These are phyloP conservation scores for Limnephilus rhombicus DNA, from an alignment of 2,888 invertebrate species.

Conservation along the genomic window DNA sequence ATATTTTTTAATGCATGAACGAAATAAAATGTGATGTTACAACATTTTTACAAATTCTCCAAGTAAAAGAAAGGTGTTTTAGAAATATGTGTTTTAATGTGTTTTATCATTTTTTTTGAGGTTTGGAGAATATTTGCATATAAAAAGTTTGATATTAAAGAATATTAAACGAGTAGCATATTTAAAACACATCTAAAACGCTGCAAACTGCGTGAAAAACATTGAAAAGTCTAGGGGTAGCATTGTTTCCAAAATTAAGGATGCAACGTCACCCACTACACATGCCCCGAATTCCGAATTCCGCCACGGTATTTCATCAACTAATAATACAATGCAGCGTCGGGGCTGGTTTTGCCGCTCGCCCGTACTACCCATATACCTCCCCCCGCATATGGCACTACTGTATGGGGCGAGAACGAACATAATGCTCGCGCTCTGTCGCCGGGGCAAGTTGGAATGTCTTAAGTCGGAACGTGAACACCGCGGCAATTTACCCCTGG, in stretches of 20 bases:
- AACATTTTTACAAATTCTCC: no score
- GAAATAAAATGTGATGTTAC: no score
- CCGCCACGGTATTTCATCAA: conserved; percentile 23
- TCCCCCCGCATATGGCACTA: background rate
- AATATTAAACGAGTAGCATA: no score
- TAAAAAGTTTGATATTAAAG: no score
- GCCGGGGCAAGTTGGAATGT: conserved; percentile 27
- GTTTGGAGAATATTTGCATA: no score
- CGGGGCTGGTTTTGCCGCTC: background rate
- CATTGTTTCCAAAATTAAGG: background rate
- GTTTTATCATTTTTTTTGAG: no score
- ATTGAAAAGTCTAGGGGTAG: background rate
- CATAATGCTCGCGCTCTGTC: background rate
- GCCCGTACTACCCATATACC: background rate
- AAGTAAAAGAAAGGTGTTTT: no score
- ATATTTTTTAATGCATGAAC: no score
- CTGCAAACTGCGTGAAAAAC: no score
- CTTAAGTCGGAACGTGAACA: background rate
- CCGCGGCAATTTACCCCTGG: conserved; percentile 18
- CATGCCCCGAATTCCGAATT: background rate
- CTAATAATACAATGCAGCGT: conserved; percentile 29
- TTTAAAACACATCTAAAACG: no score
- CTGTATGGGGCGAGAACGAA: background rate
- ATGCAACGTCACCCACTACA: background rate
- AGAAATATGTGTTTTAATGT: no score